phyloP scores from a whole-genome alignment of 2,113 vertebrate genomes.

The Anoplopoma fimbria region DNA sequence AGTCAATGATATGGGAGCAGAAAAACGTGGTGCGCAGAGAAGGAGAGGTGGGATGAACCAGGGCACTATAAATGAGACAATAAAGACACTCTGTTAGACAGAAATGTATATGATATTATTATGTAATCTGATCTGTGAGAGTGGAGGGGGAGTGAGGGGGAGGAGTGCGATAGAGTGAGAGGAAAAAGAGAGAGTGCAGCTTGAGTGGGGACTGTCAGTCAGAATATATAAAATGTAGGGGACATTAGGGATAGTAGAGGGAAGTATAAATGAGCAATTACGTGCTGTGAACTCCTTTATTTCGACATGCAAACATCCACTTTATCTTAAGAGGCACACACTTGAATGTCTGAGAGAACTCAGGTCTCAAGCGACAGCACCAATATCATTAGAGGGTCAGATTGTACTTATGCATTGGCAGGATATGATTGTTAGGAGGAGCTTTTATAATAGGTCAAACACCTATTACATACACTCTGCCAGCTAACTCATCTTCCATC shows the following conservation, averaged over 20 bases:
- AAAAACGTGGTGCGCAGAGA: background rate
- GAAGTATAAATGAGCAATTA: slow-evolving; percentile 34
- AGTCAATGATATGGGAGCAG: background rate
- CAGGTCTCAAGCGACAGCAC: slow-evolving; percentile 19
- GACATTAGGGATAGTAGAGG: slow-evolving; percentile 10
- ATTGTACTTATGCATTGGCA: slow-evolving; percentile 14
- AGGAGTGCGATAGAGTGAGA: slow-evolving; percentile 41
- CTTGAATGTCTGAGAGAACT: slow-evolving; percentile 35
- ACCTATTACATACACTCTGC: slow-evolving; percentile 40
- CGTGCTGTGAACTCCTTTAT: background rate
- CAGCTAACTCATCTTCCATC: slow-evolving; percentile 32
- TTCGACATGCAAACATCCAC: slow-evolving; percentile 25
- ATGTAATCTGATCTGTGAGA: slow-evolving; percentile 61
- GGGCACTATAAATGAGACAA: background rate
- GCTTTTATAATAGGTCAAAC: slow-evolving; percentile 35
- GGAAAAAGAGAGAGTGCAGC: slow-evolving; percentile 36
- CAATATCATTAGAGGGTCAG: slow-evolving; percentile 22
- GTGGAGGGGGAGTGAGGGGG: slow-evolving; percentile 49
- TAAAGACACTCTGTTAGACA: slow-evolving; percentile 31
- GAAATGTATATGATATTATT: slow-evolving; percentile 57
- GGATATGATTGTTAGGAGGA: slow-evolving; percentile 36
- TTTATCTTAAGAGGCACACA: slow-evolving; percentile 23
- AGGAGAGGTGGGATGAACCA: slow-evolving; percentile 16
- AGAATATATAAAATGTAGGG: slow-evolving; percentile 45
- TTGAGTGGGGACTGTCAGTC: slow-evolving; percentile 44